Evolutionary conservation across 2,797 vertebrate species (phyloP), one percentile per base, ranked within the genome.

Genomic region (Hoplostethus mediterraneus): DNA sequence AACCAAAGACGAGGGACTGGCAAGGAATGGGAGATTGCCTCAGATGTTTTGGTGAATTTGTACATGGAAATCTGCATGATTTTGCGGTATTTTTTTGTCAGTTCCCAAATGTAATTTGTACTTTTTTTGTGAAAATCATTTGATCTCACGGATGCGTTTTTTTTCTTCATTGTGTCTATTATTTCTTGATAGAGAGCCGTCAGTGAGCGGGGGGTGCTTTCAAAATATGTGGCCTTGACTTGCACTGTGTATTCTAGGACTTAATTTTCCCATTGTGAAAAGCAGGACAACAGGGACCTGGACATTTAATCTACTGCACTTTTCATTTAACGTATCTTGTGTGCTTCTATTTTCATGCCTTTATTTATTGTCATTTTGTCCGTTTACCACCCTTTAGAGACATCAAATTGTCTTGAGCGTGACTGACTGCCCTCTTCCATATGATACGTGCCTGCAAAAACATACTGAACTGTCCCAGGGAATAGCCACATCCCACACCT

Each of bases 181-280:
- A 65, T 73, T 83, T 75, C 67, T 80, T 71, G 40, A 67, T 60
- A 71, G 76, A 77, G 75, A 48, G 40, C 10, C 40, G 10, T 9
- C 40, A 11, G 40, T 10, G 40, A 21, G 21, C n/a, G 21, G 21
- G 21, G 21, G 21, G 21, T 10, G 40, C 40, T 42, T 10, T 42
- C 40, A 42, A 42, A 42, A 42, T 42, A 42, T 11, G 40, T 42
- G 40, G 40, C 9, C 9, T 42, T 42, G 40, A 42, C 40, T 42
- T 10, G 8, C 2, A 10, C 10, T 42, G 9, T 42, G 40, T 42
- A 11, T 42, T 42, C 40, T 42, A 42, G 40, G 40, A 21, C 21
- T 21, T 21, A 1, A 21, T 1, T 21, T 21, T 21, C 21, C 21
- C 21, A 1, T 21, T 21, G 21, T 21, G 21, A 42, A 49, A 66